Conservation (phyloP, 2,888 invertebrate genomes). For the Pyrocoelia pectoralis region DNA sequence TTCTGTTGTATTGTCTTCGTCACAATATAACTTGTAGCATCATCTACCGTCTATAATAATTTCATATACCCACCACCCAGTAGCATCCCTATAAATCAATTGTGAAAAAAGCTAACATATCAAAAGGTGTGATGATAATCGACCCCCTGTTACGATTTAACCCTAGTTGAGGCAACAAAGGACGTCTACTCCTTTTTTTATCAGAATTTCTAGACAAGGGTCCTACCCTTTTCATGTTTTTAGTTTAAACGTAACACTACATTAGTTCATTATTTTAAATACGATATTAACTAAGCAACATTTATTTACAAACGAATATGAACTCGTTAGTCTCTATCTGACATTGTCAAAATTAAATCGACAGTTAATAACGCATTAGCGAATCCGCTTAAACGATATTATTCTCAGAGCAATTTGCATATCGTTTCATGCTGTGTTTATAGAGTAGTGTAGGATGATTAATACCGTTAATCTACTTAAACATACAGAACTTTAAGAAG, state of each 20-base stretch:
- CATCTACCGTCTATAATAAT: background rate
- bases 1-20: slow-evolving; percentile 3
- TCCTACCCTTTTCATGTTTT: slow-evolving; percentile 16
- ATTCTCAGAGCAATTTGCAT: slow-evolving; percentile 15
- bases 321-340: slow-evolving; percentile 2
- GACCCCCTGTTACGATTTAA: slow-evolving; percentile 51
- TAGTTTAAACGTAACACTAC: slow-evolving; percentile 15
- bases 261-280: slow-evolving; percentile 24
- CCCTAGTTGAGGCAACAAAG: slow-evolving; percentile 51
- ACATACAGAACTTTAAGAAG: background rate
- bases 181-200: slow-evolving; percentile 22
- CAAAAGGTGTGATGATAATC: slow-evolving; percentile 56
- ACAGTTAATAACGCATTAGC: slow-evolving; percentile 16
- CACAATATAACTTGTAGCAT: slow-evolving; percentile 12
- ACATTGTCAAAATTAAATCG: slow-evolving; percentile 8
- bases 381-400: slow-evolving; percentile 15
- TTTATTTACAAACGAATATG: background rate
- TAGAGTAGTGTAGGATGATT: slow-evolving; percentile 7
- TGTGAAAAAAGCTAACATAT: slow-evolving; percentile 43
- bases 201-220: slow-evolving; percentile 14
- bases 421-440: slow-evolving; percentile 17
- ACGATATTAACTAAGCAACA: background rate
- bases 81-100: slow-evolving; percentile 54
- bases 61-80: slow-evolving; percentile 37
- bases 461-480: slow-evolving; percentile 13